phyloP scores from a whole-genome alignment of 2,113 vertebrate species.

The Colius striatus region DNA sequence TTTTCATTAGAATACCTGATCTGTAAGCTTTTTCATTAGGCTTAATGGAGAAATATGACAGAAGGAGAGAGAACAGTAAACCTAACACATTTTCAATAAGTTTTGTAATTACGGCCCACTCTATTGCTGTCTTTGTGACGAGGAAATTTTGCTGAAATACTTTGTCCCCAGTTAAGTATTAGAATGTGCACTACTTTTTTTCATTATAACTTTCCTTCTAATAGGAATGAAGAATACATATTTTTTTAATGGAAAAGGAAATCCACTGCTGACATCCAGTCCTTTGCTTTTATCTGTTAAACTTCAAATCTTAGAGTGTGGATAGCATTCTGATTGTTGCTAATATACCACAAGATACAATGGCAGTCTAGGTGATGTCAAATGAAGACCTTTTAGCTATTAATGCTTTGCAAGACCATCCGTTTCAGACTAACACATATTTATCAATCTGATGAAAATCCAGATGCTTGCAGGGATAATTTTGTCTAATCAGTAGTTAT shows the following conservation, averaged over 20 bases:
- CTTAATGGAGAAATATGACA: background rate
- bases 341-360: background rate
- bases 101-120: constrained; percentile 23
- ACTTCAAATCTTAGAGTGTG: background rate
- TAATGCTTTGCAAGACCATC: background rate
- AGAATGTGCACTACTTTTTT: background rate
- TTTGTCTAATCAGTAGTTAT: background rate
- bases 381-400: background rate
- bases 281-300: background rate
- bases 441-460: background rate
- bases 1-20: background rate
- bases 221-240: background rate
- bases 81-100: background rate
- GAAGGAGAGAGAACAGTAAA: background rate
- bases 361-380: background rate
- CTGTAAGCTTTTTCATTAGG: background rate
- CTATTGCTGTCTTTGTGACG: background rate
- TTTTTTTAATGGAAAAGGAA: background rate
- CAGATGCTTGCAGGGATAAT: background rate
- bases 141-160: background rate
- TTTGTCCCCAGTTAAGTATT: background rate
- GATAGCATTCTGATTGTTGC: background rate
- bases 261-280: background rate
- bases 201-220: background rate
- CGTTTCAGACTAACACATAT: background rate